A percentile compares a stretch with the other conserved stretches of the same genome.
phyloP scores from a whole-genome alignment of 2,888 invertebrate species.

The Koerneria pararmatus region DNA sequence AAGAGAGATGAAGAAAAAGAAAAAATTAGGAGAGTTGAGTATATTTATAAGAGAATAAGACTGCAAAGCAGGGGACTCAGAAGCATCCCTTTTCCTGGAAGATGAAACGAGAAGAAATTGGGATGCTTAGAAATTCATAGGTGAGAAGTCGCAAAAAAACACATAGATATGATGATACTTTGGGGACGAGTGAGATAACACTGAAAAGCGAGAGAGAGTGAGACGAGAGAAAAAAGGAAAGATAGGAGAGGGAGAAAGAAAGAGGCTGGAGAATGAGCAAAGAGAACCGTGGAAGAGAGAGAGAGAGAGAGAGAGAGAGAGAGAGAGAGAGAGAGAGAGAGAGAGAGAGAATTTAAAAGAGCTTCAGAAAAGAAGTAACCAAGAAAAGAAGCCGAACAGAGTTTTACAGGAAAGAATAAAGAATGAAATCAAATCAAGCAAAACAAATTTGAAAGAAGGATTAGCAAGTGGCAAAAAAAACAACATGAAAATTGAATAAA shows the following conservation, averaged over 20 bases:
- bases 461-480: too few species aligned
- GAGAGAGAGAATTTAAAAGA: too few species aligned
- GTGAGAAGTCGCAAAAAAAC: neutral
- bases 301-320: neutral
- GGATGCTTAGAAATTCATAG: neutral
- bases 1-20: too few species aligned
- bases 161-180: slow-evolving; percentile 9
- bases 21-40: too few species aligned
- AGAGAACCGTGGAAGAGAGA: neutral
- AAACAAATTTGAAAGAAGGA: too few species aligned
- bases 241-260: neutral
- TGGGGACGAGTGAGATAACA: neutral
- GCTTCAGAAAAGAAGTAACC: too few species aligned
- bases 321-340: slow-evolving; percentile 1
- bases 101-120: neutral
- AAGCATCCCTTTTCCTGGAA: neutral
- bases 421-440: too few species aligned
- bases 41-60: too few species aligned
- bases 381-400: too few species aligned
- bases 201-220: neutral
- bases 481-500: too few species aligned
- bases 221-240: neutral
- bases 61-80: neutral
- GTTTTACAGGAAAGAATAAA: too few species aligned
- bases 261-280: neutral